Base-by-base conservation (phyloP, 2,888 invertebrate species). In the Lissocephala sabroskyi region DNA sequence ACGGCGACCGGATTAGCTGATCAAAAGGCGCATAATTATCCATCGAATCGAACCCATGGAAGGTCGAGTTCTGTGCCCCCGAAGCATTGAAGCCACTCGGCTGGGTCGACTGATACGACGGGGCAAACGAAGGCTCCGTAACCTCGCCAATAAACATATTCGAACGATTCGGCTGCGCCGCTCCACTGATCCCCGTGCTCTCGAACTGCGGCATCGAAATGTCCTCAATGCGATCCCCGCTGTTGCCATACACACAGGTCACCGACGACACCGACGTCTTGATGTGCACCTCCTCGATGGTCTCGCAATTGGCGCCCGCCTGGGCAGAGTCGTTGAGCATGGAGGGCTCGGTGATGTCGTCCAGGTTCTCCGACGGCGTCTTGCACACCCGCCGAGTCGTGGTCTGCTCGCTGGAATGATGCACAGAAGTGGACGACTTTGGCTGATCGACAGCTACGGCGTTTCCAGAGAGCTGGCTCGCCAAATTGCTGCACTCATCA, bases 11-110 rank as follows among this genome's bases (percentile, higher is more conserved):
- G 2, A 44, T 4, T 16, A 59, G 44, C 3, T 61, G 49, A 14
- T 71, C 49, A 19, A 56, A 71, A 6, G 64, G 49, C 0, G 39
- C 49, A 52, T 56, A 66, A 26, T 66, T 71, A 0, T 55, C 51
- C 73, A 67, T 64, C 5, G 73, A 42, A 1, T 42, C 41, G 10
- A 56, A 66, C 3, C 64, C 67, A 4, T 58, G 61, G 23, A 29
- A 40, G 6, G 58, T 44, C 0, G 5, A 37, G 14, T 23, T 47
- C 17, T 7, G n/a, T 6, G n/a, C 17, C 3, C 23, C 7, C 7
- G 23, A 18, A 2, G 4, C 10, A 23, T 5, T 37, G 9, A 37
- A 26, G 13, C 11, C 10, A 11, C 16, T 18, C 9, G 39, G 39
- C n/a, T 26, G 40, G 3, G 32, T 55, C 4, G 52, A 40, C 2